Evolutionary conservation across 2,797 vertebrate species (phyloP).

Genomic region (Aldrovandia affinis): DNA sequence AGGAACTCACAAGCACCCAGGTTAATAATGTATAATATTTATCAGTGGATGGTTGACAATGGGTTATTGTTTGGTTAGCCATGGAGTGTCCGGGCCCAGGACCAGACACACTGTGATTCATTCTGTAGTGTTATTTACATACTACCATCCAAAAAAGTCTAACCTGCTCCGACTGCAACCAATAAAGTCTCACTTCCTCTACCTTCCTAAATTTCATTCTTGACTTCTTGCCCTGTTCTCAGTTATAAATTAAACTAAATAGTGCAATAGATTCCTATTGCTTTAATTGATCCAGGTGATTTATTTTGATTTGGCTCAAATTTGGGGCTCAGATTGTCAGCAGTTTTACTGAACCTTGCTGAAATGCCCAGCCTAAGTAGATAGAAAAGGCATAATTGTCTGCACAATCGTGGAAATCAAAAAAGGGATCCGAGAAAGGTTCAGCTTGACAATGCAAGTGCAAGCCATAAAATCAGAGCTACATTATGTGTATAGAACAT

Average conservation of each 20-base stretch:
- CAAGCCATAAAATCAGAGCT: background rate
- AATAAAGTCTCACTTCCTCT: background rate
- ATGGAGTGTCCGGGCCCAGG: background rate
- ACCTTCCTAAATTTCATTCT: background rate
- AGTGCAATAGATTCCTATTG: too few species aligned
- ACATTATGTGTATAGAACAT: background rate
- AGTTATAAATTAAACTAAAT: background rate
- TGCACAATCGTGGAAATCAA: too few species aligned
- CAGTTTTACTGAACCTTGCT: background rate
- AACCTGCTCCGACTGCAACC: background rate
- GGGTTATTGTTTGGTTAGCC: background rate
- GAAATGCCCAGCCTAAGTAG: background rate
- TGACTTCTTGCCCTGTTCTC: background rate
- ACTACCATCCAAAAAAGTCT: background rate
- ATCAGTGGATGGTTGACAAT: background rate
- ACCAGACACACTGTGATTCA: background rate
- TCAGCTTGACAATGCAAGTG: too few species aligned
- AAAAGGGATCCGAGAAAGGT: too few species aligned
- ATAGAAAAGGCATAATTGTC: background rate
- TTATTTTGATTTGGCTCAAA: background rate
- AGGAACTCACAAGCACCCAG: background rate
- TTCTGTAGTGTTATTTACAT: background rate
- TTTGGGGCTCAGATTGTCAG: slow-evolving; percentile 12
- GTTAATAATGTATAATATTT: background rate
- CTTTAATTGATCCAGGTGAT: background rate